Evolutionary conservation across 1,140 invertebrate species (phyloP).

Genomic region (Drosophila sulfurigaster): DNA sequence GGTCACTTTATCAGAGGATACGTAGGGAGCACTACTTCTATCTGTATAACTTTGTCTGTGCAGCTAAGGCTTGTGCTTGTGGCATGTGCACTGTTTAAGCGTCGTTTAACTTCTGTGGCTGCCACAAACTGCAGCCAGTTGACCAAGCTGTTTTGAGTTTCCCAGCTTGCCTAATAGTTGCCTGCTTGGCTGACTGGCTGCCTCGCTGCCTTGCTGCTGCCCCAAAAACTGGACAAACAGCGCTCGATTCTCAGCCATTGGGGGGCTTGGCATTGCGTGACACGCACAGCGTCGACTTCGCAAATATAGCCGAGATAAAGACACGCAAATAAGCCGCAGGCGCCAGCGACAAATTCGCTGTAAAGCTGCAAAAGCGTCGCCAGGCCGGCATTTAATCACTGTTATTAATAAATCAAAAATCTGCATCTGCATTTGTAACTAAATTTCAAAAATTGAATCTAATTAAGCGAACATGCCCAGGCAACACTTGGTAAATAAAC

Average conservation of each 20-base stretch:
- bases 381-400: conserved; percentile 47
- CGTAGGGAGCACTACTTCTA: conserved; percentile 3
- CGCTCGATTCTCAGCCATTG: conserved; percentile 23
- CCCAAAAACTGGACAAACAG: conserved; percentile 59
- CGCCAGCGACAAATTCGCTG: conserved; percentile 56
- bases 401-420: conserved; percentile 79
- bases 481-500: conserved; percentile 19
- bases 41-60: conserved; percentile 30
- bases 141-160: conserved; percentile 63
- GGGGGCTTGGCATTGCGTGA: conserved; percentile 64
- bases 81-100: conserved; percentile 74
- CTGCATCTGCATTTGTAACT: conserved; percentile 44
- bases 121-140: conserved; percentile 53
- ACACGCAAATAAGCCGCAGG: conserved; percentile 70
- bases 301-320: conserved; percentile 23
- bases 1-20: conserved; percentile 17
- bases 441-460: conserved; percentile 38
- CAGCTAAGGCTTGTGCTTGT: conserved; percentile 2
- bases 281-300: conserved; percentile 22
- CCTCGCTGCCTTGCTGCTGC: conserved; percentile 44
- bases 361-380: not conserved
- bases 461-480: conserved; percentile 33
- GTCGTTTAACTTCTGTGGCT: conserved; percentile 70
- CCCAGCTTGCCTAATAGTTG: conserved; percentile 24
- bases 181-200: no score